Conservation (phyloP, 2,113 vertebrate species). For the Platysternon megacephalum region DNA sequence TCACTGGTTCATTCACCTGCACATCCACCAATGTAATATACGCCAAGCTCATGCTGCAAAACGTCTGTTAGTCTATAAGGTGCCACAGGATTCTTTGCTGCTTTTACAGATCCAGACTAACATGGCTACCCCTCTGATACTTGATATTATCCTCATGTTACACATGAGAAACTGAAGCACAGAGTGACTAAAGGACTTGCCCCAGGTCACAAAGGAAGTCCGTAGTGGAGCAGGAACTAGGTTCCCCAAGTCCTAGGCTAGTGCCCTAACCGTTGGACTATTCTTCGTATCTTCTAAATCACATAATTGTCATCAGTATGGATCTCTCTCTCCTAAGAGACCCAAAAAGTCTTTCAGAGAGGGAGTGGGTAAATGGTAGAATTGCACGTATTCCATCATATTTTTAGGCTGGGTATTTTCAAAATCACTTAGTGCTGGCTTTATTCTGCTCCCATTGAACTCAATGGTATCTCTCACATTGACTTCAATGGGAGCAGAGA, state of each 20-base stretch:
- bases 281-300: no score
- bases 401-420: not conserved
- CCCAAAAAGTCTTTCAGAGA: not conserved
- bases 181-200: not conserved
- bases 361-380: not conserved
- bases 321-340: not conserved
- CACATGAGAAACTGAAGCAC: not conserved
- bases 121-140: no score
- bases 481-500: not conserved
- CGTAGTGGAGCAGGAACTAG: not conserved
- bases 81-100: no score
- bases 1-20: no score
- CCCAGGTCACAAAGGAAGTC: not conserved
- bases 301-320: no score
- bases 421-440: not conserved
- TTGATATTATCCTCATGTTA: not conserved
- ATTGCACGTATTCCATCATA: not conserved
- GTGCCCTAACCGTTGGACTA: not conserved
- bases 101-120: no score
- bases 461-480: not conserved
- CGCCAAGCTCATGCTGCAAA: no score
- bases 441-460: no score
- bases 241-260: not conserved
- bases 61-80: no score
- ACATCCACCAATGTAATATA: no score